Conservation (phyloP, 1,140 invertebrate species). For the Platyura marginata region DNA sequence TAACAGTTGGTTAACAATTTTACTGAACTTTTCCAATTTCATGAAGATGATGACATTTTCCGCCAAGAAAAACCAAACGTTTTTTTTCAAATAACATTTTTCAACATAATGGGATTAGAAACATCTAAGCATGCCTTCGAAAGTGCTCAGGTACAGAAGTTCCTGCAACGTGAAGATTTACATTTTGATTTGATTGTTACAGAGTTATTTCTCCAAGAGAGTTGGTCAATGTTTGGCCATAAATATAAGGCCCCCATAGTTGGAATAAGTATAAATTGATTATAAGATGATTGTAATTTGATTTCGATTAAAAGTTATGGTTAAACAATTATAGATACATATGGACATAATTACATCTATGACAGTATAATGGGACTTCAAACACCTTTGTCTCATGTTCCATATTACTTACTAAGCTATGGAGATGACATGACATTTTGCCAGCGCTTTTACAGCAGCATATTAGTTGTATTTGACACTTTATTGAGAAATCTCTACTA, state of each 20-base stretch:
- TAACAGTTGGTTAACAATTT: background rate
- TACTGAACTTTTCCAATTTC: background rate
- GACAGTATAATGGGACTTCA: constrained; percentile 30
- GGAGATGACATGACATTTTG: constrained; percentile 19
- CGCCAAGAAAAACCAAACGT: background rate
- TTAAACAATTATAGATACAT: constrained; percentile 13
- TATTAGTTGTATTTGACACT: background rate
- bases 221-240: constrained; percentile 28
- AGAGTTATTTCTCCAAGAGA: constrained; percentile 35
- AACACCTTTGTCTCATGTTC: constrained; percentile 28
- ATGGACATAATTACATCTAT: constrained; percentile 31
- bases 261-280: constrained; percentile 29
- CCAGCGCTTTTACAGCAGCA: constrained; percentile 10
- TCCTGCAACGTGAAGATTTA: constrained; percentile 25
- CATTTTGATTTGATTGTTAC: constrained; percentile 30
- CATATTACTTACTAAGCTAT: constrained; percentile 26
- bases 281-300: background rate
- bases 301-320: background rate
- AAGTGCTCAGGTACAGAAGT: constrained; percentile 24
- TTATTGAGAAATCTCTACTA: background rate
- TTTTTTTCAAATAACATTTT: background rate
- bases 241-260: constrained; percentile 32
- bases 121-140: constrained; percentile 23
- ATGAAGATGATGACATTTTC: background rate
- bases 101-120: background rate